These are phyloP conservation scores for Psophia crepitans DNA, from an alignment of 2,113 vertebrate species.

Conservation along the genomic window DNA sequence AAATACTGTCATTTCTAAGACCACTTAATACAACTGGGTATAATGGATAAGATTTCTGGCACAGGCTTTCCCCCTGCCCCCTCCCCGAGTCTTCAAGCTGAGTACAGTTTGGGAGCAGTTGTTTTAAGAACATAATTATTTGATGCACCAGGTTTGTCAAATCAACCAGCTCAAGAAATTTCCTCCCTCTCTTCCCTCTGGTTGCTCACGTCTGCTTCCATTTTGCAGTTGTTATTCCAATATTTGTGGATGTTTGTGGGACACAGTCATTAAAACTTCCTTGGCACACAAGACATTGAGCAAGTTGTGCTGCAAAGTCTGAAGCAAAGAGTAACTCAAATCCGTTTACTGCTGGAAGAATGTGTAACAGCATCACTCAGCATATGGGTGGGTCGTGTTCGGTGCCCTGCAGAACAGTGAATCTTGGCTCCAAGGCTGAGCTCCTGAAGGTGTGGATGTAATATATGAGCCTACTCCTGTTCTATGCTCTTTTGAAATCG, in stretches of 20 bases:
- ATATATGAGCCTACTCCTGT: background rate
- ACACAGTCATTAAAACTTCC: background rate
- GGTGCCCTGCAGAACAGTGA: background rate
- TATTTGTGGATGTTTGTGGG: background rate
- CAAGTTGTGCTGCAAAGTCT: background rate
- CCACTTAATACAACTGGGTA: background rate
- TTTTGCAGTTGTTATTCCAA: background rate
- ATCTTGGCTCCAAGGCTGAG: background rate
- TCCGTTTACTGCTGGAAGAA: background rate
- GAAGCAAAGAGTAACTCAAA: background rate
- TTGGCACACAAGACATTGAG: background rate
- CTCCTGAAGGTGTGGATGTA: background rate
- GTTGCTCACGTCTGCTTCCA: background rate
- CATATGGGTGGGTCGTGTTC: rapidly evolving
- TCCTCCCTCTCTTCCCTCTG: background rate
- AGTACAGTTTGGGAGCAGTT: background rate
- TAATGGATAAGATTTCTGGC: background rate
- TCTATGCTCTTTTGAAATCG: background rate
- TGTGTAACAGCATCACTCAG: background rate
- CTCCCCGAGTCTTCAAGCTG: background rate
- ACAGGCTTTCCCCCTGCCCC: background rate
- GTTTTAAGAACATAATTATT: background rate
- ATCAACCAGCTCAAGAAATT: background rate
- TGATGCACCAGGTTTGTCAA: background rate
- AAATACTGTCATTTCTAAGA: background rate